phyloP scores from a whole-genome alignment of 2,113 vertebrate genomes.

The Argyrosomus japonicus region DNA sequence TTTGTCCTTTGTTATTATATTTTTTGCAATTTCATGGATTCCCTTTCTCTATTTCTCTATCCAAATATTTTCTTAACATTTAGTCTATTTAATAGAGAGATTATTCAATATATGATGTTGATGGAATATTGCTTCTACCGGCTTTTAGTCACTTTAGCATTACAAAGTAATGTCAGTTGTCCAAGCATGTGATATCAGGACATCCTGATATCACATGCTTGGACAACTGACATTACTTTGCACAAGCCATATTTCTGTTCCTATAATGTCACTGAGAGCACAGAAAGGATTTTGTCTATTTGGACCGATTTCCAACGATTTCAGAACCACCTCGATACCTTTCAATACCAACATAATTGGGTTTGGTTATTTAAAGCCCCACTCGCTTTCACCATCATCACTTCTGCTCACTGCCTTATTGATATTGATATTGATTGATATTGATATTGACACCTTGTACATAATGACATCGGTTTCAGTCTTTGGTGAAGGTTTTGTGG shows the following conservation, averaged over 20 bases:
- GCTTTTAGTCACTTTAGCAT: neutral
- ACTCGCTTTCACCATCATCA: neutral
- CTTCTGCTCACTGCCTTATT: neutral
- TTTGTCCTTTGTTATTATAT: neutral
- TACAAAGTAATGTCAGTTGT: neutral
- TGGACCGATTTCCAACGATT: neutral
- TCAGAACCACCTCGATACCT: neutral
- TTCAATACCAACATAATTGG: neutral
- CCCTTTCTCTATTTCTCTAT: neutral
- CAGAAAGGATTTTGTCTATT: neutral
- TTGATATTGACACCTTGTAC: neutral
- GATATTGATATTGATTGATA: neutral
- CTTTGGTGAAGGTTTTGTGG: neutral
- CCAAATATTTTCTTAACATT: neutral
- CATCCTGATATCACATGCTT: no score
- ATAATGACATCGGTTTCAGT: neutral
- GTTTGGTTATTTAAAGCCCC: no score
- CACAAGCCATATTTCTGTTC: neutral
- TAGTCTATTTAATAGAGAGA: neutral
- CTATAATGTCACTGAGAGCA: neutral
- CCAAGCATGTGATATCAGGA: neutral
- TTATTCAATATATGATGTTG: neutral
- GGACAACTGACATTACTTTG: no score
- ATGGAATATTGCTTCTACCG: neutral
- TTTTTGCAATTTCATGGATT: neutral